Conservation (phyloP, 2,113 vertebrate genomes). For the Collichthys lucidus region DNA sequence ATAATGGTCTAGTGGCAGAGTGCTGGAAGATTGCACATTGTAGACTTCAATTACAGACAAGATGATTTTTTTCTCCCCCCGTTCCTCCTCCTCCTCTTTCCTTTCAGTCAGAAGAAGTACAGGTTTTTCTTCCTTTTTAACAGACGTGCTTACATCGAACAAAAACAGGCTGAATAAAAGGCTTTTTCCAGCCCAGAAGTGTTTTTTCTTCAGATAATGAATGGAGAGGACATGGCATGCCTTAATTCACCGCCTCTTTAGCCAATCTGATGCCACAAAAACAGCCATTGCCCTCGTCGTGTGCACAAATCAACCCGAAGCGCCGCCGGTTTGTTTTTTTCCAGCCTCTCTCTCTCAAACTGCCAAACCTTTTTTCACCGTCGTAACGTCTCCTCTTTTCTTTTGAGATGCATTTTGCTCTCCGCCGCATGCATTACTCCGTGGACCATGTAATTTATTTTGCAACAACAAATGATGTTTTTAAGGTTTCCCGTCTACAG, state of each 20-base stretch:
- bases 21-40: conserved; percentile 76
- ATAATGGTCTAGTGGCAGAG: conserved; percentile 79
- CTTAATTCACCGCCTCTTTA: conserved; percentile 70
- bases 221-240: conserved; percentile 55
- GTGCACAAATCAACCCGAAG: conserved; percentile 43
- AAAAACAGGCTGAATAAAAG: conserved; percentile 74
- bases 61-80: conserved; percentile 44
- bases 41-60: conserved; percentile 82
- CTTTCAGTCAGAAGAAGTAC: conserved; percentile 64
- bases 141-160: conserved; percentile 55
- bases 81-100: conserved; percentile 15
- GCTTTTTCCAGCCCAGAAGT: conserved; percentile 60
- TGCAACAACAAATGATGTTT: conserved; percentile 44
- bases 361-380: conserved; percentile 11
- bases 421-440: conserved; percentile 37
- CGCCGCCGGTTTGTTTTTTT: conserved; percentile 48
- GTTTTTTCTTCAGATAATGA: conserved; percentile 71
- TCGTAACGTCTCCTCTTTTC: conserved; percentile 46
- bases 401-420: conserved; percentile 46
- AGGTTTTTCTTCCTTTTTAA: conserved; percentile 57
- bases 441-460: conserved; percentile 46
- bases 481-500: conserved; percentile 26
- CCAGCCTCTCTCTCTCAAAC: background rate
- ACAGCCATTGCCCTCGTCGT: conserved; percentile 52
- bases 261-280: conserved; percentile 53